Conservation (phyloP, 2,797 vertebrate genomes). For the Acanthopagrus latus region DNA sequence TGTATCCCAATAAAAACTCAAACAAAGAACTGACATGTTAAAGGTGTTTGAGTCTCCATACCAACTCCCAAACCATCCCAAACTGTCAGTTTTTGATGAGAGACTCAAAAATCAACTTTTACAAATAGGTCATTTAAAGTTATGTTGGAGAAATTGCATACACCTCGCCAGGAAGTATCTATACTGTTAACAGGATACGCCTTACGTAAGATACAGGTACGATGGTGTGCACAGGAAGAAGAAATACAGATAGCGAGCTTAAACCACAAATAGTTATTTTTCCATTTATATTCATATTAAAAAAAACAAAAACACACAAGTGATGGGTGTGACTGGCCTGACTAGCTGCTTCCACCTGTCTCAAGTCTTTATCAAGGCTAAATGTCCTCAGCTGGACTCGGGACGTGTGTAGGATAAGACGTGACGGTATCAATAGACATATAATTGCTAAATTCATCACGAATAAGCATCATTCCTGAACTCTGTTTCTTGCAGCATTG, state of each 20-base stretch:
- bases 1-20: not conserved
- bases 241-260: not conserved
- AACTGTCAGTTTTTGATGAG: too few relatives aligned
- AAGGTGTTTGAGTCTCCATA: not conserved
- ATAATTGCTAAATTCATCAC: too few relatives aligned
- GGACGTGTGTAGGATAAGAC: not conserved
- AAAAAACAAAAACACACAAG: not conserved
- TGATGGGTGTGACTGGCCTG: not conserved
- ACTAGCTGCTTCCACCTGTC: not conserved
- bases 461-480: slow-evolving; percentile 1
- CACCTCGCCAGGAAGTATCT: not conserved
- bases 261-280: not conserved
- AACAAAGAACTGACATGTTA: not conserved
- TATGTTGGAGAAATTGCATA: not conserved
- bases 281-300: not conserved
- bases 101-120: too few relatives aligned
- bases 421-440: too few relatives aligned
- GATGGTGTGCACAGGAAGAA: too few relatives aligned
- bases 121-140: too few relatives aligned
- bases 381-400: not conserved
- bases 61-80: too few relatives aligned
- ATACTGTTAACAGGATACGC: too few relatives aligned
- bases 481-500: not conserved
- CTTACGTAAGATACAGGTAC: too few relatives aligned
- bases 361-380: not conserved